Percentiles rank a stretch among this genome's conserved stretches.
phyloP scores from a whole-genome alignment of 2,888 invertebrate genomes.

The Apodemia mormo region DNA sequence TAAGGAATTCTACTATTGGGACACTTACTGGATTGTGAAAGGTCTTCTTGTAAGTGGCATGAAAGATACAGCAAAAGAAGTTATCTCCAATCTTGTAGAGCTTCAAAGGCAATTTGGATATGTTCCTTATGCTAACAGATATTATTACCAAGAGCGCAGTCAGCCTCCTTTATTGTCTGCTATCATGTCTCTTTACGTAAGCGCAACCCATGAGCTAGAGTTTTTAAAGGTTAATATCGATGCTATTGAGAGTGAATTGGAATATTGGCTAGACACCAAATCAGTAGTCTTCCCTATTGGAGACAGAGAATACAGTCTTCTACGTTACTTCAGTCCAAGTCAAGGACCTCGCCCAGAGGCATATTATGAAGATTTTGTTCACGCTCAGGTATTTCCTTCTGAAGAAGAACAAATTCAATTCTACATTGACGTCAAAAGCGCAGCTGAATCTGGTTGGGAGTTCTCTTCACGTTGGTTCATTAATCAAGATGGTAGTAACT shows the following conservation, averaged over 20 bases:
- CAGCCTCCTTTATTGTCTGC: slow-evolving; percentile 86
- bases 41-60: slow-evolving; percentile 90
- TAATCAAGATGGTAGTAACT: slow-evolving; percentile 75
- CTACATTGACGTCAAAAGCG: slow-evolving; percentile 87
- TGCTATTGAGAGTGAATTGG: slow-evolving; percentile 83
- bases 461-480: slow-evolving; percentile 92
- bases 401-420: slow-evolving; percentile 75
- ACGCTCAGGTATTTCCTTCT: slow-evolving; percentile 70
- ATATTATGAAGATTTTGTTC: slow-evolving; percentile 84
- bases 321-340: slow-evolving; percentile 83
- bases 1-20: slow-evolving; percentile 92
- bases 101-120: slow-evolving; percentile 85
- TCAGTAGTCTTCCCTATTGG: slow-evolving; percentile 73
- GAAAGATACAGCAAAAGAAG: slow-evolving; percentile 86
- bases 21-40: slow-evolving; percentile 92
- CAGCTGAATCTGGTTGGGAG: slow-evolving; percentile 94
- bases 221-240: slow-evolving; percentile 83
- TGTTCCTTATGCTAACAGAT: slow-evolving; percentile 91
- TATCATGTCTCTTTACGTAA: slow-evolving; percentile 87
- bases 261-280: slow-evolving; percentile 84
- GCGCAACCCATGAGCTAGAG: slow-evolving; percentile 82
- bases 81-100: slow-evolving; percentile 88
- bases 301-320: slow-evolving; percentile 74
- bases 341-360: slow-evolving; percentile 87
- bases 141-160: slow-evolving; percentile 88